Evolutionary conservation across 2,113 vertebrate species (phyloP).

Genomic region (Megalops atlanticus): DNA sequence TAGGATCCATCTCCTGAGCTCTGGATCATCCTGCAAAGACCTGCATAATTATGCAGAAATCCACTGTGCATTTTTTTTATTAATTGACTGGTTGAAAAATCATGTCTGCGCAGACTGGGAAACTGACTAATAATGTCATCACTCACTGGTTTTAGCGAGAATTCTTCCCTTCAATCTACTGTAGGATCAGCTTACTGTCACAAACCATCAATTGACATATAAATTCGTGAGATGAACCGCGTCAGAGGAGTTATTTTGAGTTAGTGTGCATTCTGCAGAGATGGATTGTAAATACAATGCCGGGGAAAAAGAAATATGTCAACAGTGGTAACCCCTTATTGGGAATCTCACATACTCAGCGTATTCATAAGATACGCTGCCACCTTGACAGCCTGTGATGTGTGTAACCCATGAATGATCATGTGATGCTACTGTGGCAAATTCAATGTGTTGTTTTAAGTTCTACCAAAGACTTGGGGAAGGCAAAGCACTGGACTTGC

Average conservation of each 20-base stretch:
- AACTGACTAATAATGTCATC: conserved; percentile 27
- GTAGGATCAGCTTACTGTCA: conserved; percentile 32
- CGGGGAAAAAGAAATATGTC: neutral
- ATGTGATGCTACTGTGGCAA: neutral
- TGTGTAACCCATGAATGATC: neutral
- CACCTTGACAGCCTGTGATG: neutral
- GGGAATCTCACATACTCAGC: neutral
- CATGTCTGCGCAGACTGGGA: conserved; percentile 32
- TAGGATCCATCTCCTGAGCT: neutral
- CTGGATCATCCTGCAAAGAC: neutral
- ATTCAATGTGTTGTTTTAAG: neutral
- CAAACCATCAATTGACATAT: conserved; percentile 10
- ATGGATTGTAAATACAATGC: neutral
- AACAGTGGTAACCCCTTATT: neutral
- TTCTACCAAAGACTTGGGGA: neutral
- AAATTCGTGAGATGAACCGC: conserved; percentile 7
- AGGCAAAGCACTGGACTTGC: neutral
- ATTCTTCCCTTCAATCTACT: conserved; percentile 9
- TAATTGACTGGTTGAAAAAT: conserved; percentile 29
- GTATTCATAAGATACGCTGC: neutral
- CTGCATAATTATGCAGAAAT: conserved; percentile 9
- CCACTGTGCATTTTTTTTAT: conserved; percentile 21
- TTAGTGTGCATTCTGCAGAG: neutral
- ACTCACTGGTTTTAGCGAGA: conserved; percentile 20
- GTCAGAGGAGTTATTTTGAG: neutral